Evolutionary conservation across 1,140 invertebrate genomes (phyloP), one percentile per base, ranked within the genome.

Genomic region (Zophobas atratus): DNA sequence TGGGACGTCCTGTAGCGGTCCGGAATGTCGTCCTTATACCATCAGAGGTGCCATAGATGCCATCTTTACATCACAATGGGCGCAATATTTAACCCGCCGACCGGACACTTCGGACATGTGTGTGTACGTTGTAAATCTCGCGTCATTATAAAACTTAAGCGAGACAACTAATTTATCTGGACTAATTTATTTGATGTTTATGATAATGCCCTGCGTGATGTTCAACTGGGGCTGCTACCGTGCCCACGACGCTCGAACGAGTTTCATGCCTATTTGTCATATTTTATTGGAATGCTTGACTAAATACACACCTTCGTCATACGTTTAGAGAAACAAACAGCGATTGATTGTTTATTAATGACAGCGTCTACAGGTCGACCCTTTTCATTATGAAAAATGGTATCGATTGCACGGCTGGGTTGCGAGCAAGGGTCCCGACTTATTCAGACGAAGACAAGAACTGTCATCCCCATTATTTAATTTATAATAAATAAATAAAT

Each of bases 121-220:
- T 82, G 79, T 81, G 80, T 56, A 63, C 60, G 79, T 79, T 82
- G 82, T 83, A 82, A 82, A 82, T 82, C 80, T 81, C 72, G 36
- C 76, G 70, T 82, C 81, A 83, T 83, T 81, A 82, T 80, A 80
- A 80, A 80, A 74, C 8, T 73, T 36, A 73, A 35, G 36, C 75
- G 70, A 81, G 82, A 84, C 83, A 82, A 80, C 78, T 79, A 82
- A 84, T 84, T 84, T 83, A 83, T 84, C 77, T 77, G 81, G 38
- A 80, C 79, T 79, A 83, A 84, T 84, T 83, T 83, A 83, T 84
- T 83, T 82, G 79, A 81, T 82, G 81, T 81, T 83, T 84, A 82
- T 84, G 82, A 82, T 84, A 83, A 83, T 83, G 76, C 81, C 63
- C 81, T 77, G 80, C 81, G 78, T 79, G 82, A 75, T 81, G 79